Evolutionary conservation across 2,888 invertebrate species (phyloP).

Genomic region (Cacoxenus indagator): DNA sequence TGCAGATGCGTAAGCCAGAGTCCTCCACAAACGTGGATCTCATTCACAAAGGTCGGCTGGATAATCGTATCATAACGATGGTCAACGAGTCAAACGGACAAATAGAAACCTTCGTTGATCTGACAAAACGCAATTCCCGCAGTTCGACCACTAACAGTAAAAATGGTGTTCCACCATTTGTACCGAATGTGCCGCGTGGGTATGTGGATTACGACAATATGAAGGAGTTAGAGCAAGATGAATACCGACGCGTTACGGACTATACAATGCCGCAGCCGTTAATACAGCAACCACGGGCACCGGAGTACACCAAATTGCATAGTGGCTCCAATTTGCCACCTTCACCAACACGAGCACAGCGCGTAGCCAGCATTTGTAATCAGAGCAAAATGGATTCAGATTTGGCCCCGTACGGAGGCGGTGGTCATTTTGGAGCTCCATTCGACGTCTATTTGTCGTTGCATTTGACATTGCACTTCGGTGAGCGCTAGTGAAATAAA

Average conservation of each 20-base stretch:
- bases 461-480: conserved; percentile 70
- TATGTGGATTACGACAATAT: conserved; percentile 70
- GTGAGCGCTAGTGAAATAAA: no score
- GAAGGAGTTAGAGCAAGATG: conserved; percentile 67
- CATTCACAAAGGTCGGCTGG: conserved; percentile 29
- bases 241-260: conserved; percentile 43
- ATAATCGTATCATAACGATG: conserved; percentile 41
- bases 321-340: not conserved
- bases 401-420: no score
- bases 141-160: conserved; percentile 19
- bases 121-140: not conserved
- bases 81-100: conserved; percentile 24
- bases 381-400: no score
- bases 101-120: conserved; percentile 33
- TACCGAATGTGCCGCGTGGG: conserved; percentile 57
- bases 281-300: not conserved
- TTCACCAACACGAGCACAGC: conserved; percentile 10
- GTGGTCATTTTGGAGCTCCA: conserved; percentile 53
- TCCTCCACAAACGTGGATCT: conserved; percentile 30
- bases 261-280: conserved; percentile 26
- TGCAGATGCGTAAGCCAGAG: conserved; percentile 73
- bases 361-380: not conserved
- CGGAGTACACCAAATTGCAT: not conserved
- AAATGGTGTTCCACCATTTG: conserved; percentile 3
- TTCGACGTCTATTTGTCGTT: conserved; percentile 68